These are phyloP conservation scores for Chelon auratus DNA, from an alignment of 2,797 vertebrate species.

Conservation along the genomic window DNA sequence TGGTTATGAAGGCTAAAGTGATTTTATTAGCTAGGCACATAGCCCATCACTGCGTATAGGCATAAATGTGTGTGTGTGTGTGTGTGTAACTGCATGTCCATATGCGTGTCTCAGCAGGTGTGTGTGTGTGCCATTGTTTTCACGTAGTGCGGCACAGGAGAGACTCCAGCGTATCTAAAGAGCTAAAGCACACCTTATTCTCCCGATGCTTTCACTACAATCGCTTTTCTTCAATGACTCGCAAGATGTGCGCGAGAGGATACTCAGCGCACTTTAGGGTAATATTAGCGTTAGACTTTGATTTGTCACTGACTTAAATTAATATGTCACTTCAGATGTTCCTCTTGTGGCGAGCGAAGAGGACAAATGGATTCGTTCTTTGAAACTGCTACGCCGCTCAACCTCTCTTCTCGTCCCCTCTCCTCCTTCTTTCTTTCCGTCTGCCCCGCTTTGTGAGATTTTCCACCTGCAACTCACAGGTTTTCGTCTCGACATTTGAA, in stretches of 20 bases:
- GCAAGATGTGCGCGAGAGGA: constrained; percentile 40
- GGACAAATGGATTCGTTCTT: constrained; percentile 60
- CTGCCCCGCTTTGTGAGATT: constrained; percentile 40
- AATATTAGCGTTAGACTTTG: constrained; percentile 64
- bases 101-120: constrained; percentile 6
- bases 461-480: constrained; percentile 47
- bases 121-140: constrained; percentile 27
- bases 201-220: constrained; percentile 62
- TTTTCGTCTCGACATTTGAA: constrained; percentile 47
- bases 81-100: background rate
- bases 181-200: constrained; percentile 50
- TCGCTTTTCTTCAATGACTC: constrained; percentile 58
- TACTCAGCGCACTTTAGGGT: constrained; percentile 32
- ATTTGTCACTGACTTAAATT: constrained; percentile 71
- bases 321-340: constrained; percentile 71
- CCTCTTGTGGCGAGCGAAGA: constrained; percentile 51
- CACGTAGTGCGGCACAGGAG: constrained; percentile 38
- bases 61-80: constrained; percentile 35
- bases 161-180: constrained; percentile 26
- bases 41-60: constrained; percentile 60
- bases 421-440: constrained; percentile 3
- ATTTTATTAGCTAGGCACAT: constrained; percentile 73
- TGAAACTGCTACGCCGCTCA: constrained; percentile 37
- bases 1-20: constrained; percentile 82
- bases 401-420: constrained; percentile 7